Base-by-base conservation (phyloP, 2,888 invertebrate species). In the Stictocephala bisonia region DNA sequence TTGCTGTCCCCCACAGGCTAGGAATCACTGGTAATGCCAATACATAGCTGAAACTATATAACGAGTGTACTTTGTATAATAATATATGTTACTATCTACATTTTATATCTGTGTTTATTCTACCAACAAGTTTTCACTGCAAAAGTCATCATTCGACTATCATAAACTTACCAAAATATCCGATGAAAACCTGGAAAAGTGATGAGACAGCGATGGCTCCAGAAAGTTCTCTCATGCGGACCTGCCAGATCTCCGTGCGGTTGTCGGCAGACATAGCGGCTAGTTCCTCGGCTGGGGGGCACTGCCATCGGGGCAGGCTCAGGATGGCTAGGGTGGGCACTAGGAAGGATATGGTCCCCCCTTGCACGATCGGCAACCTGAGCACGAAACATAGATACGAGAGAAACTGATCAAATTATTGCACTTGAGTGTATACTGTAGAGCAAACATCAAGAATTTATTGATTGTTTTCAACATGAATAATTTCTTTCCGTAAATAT, bases 121-220 rank as follows among this genome's bases (percentile, higher is more conserved):
- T 18, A 22, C 20, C 48, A 48, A 48, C 48, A 7, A n/a, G 9
- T 48, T n/a, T n/a, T 9, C 48, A 15, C 15, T 24, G 24, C 7
- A 35, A 35, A 35, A 9, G 7, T 7, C 35, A 11, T 35, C 11
- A 35, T 35, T 35, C 35, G 7, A 11, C 18, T 4, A 31, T 27
- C n/a, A 3, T 35, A 18, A n/a, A 70, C 73, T 69, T 74, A 80
- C 81, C 81, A 50, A 81, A 81, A 76, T 85, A 85, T 80, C 93
- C 95, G 66, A 93, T 86, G 53, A 93, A 81, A 1, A 94, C 86
- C 84, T 95, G 93, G 71, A 93, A 89, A 50, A 93, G 78, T 0
- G 94, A 91, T 0, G 94, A 89, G 0, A 93, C 89, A 1, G 93
- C 91, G 15, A 95, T 93, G 1, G 94, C 93, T 0, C 95, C 95